Conservation (phyloP, 1,140 invertebrate species). For the Platyscapa corneri region DNA sequence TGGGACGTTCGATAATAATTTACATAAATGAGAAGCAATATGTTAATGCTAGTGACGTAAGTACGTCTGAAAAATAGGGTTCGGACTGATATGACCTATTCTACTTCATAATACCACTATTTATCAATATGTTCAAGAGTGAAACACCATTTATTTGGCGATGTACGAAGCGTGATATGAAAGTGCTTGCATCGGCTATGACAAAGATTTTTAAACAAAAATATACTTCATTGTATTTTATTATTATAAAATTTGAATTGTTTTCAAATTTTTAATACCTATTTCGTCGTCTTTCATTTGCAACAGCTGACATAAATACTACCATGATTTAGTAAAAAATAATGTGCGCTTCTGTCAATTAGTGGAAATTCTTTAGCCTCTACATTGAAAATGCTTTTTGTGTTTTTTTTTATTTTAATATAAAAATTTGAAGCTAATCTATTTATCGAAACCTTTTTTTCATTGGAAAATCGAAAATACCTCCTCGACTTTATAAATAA, state of each 20-base stretch:
- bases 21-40: constrained; percentile 37
- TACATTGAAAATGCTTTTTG: no score
- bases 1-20: constrained; percentile 28
- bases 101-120: background rate
- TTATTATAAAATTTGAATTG: background rate
- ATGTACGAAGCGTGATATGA: background rate
- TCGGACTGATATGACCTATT: background rate
- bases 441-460: no score
- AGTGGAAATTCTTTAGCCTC: no score
- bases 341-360: no score
- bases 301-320: no score
- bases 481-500: no score
- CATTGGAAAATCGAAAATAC: no score
- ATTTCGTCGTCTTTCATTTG: no score
- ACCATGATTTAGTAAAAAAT: no score
- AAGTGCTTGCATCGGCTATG: background rate
- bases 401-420: no score
- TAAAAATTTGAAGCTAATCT: no score
- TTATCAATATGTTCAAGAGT: background rate
- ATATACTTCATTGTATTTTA: background rate
- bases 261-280: background rate
- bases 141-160: background rate
- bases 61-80: constrained; percentile 20
- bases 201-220: background rate
- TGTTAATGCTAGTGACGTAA: constrained; percentile 33